Evolutionary conservation across 2,888 invertebrate species (phyloP).

Genomic region (Octonoba sinensis): DNA sequence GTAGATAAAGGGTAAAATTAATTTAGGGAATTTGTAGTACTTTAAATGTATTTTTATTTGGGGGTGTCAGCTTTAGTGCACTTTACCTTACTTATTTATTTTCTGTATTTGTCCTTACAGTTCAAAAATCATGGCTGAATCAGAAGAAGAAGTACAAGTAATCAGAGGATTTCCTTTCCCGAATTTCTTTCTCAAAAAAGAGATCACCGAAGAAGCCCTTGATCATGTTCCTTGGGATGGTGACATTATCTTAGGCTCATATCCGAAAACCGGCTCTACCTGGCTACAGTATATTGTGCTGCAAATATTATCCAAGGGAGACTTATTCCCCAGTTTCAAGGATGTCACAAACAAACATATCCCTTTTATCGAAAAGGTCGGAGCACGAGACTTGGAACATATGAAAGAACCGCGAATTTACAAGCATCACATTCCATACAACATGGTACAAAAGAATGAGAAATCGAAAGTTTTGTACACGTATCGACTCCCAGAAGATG

Average conservation of each 20-base stretch:
- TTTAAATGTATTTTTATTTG: too few relatives aligned
- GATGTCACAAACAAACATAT: constrained; percentile 61
- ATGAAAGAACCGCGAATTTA: constrained; percentile 23
- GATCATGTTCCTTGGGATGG: constrained; percentile 25
- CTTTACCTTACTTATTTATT: too few relatives aligned
- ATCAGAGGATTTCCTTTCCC: constrained; percentile 24
- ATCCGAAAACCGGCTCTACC: constrained; percentile 61
- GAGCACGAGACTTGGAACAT: constrained; percentile 6
- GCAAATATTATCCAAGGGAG: constrained; percentile 44
- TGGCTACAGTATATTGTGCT: constrained; percentile 61
- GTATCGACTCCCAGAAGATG: constrained; percentile 72
- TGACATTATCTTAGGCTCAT: constrained; percentile 59
- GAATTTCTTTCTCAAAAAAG: neutral
- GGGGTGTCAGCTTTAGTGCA: too few relatives aligned
- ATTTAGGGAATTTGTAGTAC: too few relatives aligned
- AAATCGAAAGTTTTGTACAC: constrained; percentile 71
- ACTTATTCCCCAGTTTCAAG: constrained; percentile 67
- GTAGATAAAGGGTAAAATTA: too few relatives aligned
- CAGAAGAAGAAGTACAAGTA: neutral
- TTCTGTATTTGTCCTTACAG: too few relatives aligned
- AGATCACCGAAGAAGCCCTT: constrained; percentile 17
- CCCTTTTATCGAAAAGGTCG: constrained; percentile 50
- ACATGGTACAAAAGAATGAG: constrained; percentile 31
- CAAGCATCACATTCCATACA: constrained; percentile 35
- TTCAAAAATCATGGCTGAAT: neutral